These are phyloP conservation scores for Hermetia illucens DNA, from an alignment of 1,140 invertebrate species.

Conservation along the genomic window DNA sequence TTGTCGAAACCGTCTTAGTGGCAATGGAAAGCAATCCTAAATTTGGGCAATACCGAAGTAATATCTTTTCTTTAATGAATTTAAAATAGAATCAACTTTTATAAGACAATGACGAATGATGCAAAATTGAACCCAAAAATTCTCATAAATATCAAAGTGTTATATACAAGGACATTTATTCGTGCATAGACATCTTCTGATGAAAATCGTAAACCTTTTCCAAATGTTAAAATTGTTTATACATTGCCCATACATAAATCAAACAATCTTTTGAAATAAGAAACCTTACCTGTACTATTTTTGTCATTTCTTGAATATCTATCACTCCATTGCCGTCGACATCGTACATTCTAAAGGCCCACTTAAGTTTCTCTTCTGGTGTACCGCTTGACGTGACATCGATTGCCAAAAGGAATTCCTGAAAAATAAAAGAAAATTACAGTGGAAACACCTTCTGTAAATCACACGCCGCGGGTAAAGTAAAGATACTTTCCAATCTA, in stretches of 20 bases:
- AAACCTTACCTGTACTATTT: conserved; percentile 74
- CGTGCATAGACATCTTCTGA: too few species aligned
- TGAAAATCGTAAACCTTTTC: too few species aligned
- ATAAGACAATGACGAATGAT: background rate
- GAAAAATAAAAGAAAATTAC: conserved; percentile 32
- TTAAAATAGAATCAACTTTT: background rate
- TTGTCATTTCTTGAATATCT: conserved; percentile 91
- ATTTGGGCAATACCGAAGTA: too few species aligned
- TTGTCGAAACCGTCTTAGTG: too few species aligned
- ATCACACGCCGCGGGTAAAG: too few species aligned
- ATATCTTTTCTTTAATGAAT: too few species aligned
- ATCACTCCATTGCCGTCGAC: conserved; percentile 99
- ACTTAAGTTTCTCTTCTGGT: conserved; percentile 96
- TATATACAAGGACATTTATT: background rate
- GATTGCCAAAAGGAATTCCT: conserved; percentile 95
- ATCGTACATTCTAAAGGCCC: conserved; percentile 99
- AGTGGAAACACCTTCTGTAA: too few species aligned
- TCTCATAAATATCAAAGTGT: background rate
- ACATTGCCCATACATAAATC: too few species aligned
- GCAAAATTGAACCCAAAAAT: background rate
- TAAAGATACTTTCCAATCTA: too few species aligned
- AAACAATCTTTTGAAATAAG: conserved; percentile 2
- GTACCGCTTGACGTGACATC: conserved; percentile 96
- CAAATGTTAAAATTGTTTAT: too few species aligned
- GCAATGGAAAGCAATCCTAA: too few species aligned